Conservation (phyloP, 2,888 invertebrate genomes). For the Drosophila quinaria region DNA sequence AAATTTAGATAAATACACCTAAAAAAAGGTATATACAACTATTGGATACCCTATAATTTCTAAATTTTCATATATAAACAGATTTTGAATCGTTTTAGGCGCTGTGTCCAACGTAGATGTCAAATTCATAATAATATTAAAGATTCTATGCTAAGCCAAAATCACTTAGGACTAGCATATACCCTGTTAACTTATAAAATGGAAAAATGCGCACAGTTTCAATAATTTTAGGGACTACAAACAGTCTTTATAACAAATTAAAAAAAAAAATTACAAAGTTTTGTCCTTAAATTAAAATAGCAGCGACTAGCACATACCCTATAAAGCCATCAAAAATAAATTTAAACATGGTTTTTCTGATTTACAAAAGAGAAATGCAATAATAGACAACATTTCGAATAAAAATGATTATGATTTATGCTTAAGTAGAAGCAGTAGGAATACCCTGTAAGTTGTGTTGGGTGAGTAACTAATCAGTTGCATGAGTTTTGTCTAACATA, state of each 20-base stretch:
- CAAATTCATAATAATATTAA: too few species aligned
- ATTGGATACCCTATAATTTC: not conserved
- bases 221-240: not conserved
- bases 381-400: not conserved
- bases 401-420: not conserved
- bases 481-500: too few species aligned
- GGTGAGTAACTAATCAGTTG: not conserved
- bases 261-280: not conserved
- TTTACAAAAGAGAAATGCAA: not conserved
- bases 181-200: constrained; percentile 3
- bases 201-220: not conserved
- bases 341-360: not conserved
- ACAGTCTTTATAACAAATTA: not conserved
- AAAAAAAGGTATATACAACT: not conserved
- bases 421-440: not conserved
- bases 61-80: not conserved
- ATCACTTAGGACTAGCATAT: not conserved
- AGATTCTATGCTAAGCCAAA: too few species aligned
- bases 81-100: not conserved
- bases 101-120: not conserved
- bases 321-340: not conserved
- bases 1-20: too few species aligned
- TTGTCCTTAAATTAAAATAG: not conserved
- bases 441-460: not conserved
- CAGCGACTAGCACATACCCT: not conserved